A percentile compares a stretch with the other conserved stretches of the same genome.
phyloP scores from a whole-genome alignment of 2,113 vertebrate genomes.

The Aleadryas rufinucha region DNA sequence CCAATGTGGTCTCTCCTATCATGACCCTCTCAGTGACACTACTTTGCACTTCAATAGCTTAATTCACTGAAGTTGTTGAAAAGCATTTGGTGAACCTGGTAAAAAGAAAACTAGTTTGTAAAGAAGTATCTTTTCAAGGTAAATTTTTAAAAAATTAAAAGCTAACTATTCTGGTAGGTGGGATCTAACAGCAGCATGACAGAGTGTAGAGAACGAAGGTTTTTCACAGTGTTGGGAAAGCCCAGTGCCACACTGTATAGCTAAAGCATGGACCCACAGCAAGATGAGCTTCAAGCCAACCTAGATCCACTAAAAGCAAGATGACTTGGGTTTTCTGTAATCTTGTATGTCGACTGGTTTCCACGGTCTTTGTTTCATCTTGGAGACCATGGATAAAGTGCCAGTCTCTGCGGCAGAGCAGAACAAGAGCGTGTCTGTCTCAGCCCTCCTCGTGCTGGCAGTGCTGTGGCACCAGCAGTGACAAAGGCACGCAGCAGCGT shows the following conservation, averaged over 20 bases:
- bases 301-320: background rate
- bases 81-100: background rate
- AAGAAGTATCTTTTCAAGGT: background rate
- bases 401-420: background rate
- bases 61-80: background rate
- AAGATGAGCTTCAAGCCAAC: background rate
- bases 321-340: background rate
- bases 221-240: background rate
- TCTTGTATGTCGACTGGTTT: background rate
- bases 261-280: background rate
- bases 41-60: background rate
- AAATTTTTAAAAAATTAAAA: background rate
- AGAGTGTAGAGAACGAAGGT: rapidly evolving
- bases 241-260: no score
- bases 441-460: background rate
- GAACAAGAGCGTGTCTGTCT: background rate
- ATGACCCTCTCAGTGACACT: background rate
- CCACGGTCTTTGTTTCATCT: background rate
- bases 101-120: background rate
- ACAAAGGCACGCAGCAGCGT: background rate
- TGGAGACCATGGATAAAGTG: background rate
- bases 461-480: background rate
- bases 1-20: background rate
- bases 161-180: background rate
- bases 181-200: background rate